phyloP scores from a whole-genome alignment of 2,113 vertebrate species.

The Eubucco bourcierii region DNA sequence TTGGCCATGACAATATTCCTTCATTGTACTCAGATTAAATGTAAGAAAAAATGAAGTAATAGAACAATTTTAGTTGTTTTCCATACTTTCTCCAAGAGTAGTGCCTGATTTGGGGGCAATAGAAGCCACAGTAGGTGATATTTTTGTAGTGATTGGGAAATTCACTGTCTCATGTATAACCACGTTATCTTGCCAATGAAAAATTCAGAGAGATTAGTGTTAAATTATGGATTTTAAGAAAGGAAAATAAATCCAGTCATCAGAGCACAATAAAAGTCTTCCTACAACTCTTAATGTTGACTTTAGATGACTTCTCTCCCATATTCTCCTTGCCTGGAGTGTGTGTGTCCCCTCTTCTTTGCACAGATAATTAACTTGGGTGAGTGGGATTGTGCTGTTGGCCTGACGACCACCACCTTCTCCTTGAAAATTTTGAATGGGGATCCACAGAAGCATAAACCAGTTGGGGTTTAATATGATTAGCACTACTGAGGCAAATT shows the following conservation, averaged over 20 bases:
- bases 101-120: background rate
- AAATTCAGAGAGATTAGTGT: background rate
- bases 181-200: background rate
- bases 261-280: background rate
- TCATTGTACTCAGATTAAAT: background rate
- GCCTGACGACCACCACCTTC: background rate
- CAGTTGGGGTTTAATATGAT: background rate
- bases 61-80: background rate
- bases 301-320: background rate
- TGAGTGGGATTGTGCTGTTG: background rate
- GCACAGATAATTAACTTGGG: fast-evolving
- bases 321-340: background rate
- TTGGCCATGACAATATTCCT: background rate
- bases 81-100: background rate
- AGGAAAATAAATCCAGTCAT: background rate
- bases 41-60: background rate
- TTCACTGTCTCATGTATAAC: background rate
- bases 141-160: background rate
- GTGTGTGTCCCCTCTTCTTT: background rate
- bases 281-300: background rate
- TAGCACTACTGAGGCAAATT: background rate
- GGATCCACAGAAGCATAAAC: background rate
- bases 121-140: background rate
- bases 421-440: background rate
- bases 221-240: background rate